Evolutionary conservation across 1,140 invertebrate genomes (phyloP).

Genomic region (Calliopsis andreniformis): DNA sequence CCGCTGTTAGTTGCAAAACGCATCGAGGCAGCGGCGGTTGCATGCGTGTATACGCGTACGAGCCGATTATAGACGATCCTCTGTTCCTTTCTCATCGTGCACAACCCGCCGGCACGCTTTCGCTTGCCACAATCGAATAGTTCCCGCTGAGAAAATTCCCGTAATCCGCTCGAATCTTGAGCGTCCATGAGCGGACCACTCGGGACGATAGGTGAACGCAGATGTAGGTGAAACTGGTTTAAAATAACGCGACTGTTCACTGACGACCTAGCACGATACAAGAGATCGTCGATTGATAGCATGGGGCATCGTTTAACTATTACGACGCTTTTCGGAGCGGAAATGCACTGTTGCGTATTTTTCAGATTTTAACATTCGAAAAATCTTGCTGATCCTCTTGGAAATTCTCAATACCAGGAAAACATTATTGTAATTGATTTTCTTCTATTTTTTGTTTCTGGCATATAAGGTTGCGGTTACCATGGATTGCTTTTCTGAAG

Average conservation of each 20-base stretch:
- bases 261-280: background rate
- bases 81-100: constrained; percentile 16
- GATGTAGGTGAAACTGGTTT: constrained; percentile 1
- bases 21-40: constrained; percentile 45
- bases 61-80: constrained; percentile 40
- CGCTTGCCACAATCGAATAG: constrained; percentile 26
- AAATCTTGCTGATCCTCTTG: too few species aligned
- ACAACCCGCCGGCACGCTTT: constrained; percentile 32
- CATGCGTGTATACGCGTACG: constrained; percentile 29
- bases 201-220: background rate
- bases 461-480: too few species aligned
- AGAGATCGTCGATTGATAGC: too few species aligned
- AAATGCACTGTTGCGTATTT: too few species aligned
- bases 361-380: too few species aligned
- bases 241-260: background rate
- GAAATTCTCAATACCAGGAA: too few species aligned
- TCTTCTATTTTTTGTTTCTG: too few species aligned
- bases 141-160: constrained; percentile 36
- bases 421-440: too few species aligned
- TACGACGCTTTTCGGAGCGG: too few species aligned
- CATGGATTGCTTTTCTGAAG: too few species aligned
- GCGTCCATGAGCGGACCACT: background rate
- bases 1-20: constrained; percentile 50
- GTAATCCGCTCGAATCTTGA: background rate
- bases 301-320: too few species aligned